phyloP scores from a whole-genome alignment of 2,797 vertebrate genomes.

The Propithecus perrieri region DNA sequence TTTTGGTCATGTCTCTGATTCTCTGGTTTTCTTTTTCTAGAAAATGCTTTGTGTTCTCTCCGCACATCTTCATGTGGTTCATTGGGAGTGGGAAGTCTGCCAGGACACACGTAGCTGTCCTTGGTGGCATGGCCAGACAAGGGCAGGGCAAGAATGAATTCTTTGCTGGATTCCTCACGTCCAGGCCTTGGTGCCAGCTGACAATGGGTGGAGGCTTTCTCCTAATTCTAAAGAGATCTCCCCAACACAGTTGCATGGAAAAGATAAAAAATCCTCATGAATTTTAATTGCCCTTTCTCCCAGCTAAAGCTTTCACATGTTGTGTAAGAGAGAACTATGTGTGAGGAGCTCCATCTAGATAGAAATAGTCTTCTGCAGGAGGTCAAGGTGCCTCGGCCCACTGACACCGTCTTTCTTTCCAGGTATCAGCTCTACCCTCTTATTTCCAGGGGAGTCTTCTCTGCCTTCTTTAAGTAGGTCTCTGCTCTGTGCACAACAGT shows the following conservation, averaged over 20 bases:
- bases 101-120: neutral
- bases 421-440: neutral
- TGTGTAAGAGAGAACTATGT: neutral
- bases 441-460: neutral
- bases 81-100: neutral
- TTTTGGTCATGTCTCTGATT: neutral
- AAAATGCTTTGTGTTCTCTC: neutral
- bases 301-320: neutral
- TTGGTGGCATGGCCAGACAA: neutral
- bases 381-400: neutral
- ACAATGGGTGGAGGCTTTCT: neutral
- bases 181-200: neutral
- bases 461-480: neutral
- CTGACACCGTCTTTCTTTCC: neutral
- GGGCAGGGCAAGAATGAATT: neutral
- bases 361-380: neutral
- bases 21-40: neutral
- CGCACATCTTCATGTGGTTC: conserved; percentile 19
- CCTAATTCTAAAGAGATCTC: neutral
- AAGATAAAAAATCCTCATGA: neutral
- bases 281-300: neutral
- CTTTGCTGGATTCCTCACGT: neutral
- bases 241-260: neutral
- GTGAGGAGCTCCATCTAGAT: neutral
- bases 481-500: neutral